Evolutionary conservation across 2,797 vertebrate genomes (phyloP).

Genomic region (Cyprinella venusta): DNA sequence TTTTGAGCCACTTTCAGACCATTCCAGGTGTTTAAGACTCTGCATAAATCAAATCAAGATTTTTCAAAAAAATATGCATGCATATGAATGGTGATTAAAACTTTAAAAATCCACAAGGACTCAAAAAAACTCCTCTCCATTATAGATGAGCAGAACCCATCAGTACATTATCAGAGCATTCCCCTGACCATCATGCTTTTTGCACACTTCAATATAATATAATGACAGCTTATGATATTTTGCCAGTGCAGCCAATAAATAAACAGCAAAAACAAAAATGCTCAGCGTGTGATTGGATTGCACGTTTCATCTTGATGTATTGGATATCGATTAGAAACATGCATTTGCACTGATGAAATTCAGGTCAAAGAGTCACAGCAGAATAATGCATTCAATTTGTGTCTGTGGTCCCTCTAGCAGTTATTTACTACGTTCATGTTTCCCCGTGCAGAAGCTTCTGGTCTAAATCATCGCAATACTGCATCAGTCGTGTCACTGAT

Average conservation of each 20-base stretch:
- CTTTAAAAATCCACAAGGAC: neutral
- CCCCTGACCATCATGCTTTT: neutral
- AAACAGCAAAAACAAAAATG: neutral
- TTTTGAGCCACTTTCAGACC: neutral
- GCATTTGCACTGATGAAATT: slow-evolving; percentile 46
- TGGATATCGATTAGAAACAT: slow-evolving; percentile 56
- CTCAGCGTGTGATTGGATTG: slow-evolving; percentile 5
- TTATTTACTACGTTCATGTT: slow-evolving; percentile 41
- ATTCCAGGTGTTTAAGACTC: neutral
- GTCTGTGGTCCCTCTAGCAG: neutral
- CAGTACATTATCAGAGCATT: neutral
- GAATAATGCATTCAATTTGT: slow-evolving; percentile 12
- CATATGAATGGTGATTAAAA: neutral
- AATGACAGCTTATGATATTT: neutral
- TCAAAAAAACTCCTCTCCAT: neutral
- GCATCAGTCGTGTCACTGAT: slow-evolving; percentile 7
- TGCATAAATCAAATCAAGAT: neutral
- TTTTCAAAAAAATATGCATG: neutral
- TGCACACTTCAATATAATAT: neutral
- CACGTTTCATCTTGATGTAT: slow-evolving; percentile 24
- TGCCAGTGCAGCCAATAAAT: neutral
- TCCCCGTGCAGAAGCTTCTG: neutral
- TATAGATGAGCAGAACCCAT: neutral
- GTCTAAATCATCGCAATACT: slow-evolving; percentile 37
- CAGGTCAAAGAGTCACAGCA: slow-evolving; percentile 21